Base-by-base conservation (phyloP, 1,140 invertebrate species). In the Micrasema longulum region DNA sequence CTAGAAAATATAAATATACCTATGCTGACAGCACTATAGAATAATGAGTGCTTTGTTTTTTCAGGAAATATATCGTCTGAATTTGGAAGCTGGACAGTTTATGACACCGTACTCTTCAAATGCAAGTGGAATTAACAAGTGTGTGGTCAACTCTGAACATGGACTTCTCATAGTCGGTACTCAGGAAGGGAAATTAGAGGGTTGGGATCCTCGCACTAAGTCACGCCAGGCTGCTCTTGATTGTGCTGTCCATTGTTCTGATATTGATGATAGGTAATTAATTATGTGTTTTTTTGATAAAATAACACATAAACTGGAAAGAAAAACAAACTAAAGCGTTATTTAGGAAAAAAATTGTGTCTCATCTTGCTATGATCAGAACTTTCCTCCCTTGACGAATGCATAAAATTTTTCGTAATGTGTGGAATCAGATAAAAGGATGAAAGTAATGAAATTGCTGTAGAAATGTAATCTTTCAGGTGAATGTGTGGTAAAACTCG, bases 41-140 rank as follows among this genome's bases (percentile, higher is more conserved):
- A n/a, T n/a, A n/a, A n/a, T n/a, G n/a, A n/a, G n/a, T n/a, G n/a
- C n/a, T n/a, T n/a, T n/a, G n/a, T n/a, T n/a, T n/a, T 81, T 80
- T 10, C 66, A 91, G 83, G 95, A 99, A 81, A 93, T 99, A 52
- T 98, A 97, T 80, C 89, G 98, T 75, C 86, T 99, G 47, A 99
- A 99, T 87, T 87, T 99, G 71, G 96, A 99, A 86, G 89, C 95
- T 80, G 98, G 97, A 0, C 91, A 96, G 78, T 99, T 99, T 86
- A 83, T 98, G 73, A 92, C 92, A 77, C 91, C 97, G 0, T 91
- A 93, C 76, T 83, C 88, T 57, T 91, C 94, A 14, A 90, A 92
- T 53, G 89, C 92, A 6, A 88, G 87, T 69, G 90, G 91, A 75
- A 89, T 96, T 12, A 98, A 97, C 79, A 93, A 92, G 80, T 95